These are phyloP conservation scores for Mya arenaria DNA, from an alignment of 1,140 invertebrate genomes.

Conservation along the genomic window DNA sequence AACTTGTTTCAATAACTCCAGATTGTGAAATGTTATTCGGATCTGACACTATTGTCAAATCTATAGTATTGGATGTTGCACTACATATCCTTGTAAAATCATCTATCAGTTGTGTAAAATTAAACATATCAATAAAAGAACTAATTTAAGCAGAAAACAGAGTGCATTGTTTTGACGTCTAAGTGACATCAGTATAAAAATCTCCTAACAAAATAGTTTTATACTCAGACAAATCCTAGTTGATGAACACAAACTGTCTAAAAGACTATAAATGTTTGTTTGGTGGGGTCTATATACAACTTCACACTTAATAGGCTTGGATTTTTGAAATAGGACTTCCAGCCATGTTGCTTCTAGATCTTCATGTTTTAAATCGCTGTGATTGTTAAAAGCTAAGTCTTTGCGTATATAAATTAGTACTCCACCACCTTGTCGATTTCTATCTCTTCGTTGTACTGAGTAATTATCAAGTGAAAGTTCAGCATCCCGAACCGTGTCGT, in stretches of 20 bases:
- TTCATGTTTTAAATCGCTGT: slow-evolving; percentile 6
- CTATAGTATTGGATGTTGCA: not conserved
- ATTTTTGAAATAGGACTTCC: slow-evolving; percentile 30
- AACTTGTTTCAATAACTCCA: slow-evolving; percentile 23
- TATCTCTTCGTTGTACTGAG: not conserved
- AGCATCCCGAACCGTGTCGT: slow-evolving; percentile 15
- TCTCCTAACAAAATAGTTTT: slow-evolving; percentile 31
- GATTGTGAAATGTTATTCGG: slow-evolving; percentile 34
- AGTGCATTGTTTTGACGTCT: too few relatives aligned
- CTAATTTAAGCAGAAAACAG: too few relatives aligned
- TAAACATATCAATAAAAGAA: slow-evolving; percentile 30
- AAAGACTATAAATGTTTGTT: slow-evolving; percentile 6
- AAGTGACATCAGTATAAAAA: slow-evolving; percentile 43
- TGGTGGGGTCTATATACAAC: slow-evolving; percentile 13
- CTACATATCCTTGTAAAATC: slow-evolving; percentile 5
- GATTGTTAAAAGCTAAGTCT: slow-evolving; percentile 24
- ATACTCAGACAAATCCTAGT: slow-evolving; percentile 20
- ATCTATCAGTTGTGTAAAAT: slow-evolving; percentile 26
- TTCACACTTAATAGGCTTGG: slow-evolving; percentile 30
- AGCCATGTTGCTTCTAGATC: slow-evolving; percentile 19
- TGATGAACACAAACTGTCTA: slow-evolving; percentile 20
- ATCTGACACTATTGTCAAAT: slow-evolving; percentile 1
- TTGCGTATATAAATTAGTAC: slow-evolving; percentile 20
- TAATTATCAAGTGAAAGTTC: slow-evolving; percentile 21
- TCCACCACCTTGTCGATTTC: slow-evolving; percentile 25